Evolutionary conservation across 64 coral and sea anemone species (phyloP), one percentile per base, ranked within the genome.

Genomic region (Pocillopora damicornis): DNA sequence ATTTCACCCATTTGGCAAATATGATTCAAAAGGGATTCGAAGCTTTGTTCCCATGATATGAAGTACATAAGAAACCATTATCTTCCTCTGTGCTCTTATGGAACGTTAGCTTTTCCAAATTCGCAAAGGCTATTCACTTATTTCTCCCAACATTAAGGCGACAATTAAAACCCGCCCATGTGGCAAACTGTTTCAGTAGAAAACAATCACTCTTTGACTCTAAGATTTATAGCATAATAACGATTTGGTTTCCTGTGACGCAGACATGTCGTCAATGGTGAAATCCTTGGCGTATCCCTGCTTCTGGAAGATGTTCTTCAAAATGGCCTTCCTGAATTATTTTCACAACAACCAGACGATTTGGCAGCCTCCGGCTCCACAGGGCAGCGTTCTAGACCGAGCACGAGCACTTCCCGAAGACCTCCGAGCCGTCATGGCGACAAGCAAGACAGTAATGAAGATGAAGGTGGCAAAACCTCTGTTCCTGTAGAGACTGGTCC

Each of bases 191-290:
- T 30, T 30, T 30, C 30, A 30, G 30, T 30, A 30, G 30, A 30
- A 30, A 30, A 30, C 30, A 30, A 30, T 30, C 30, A 30, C 30
- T 79, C 4, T 35, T 79, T 18, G 23, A 37, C 10, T 63, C 1
- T 26, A 59, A 35, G 26, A 26, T 36, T 15, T 20, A 60, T 17
- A 56, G 13, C 30, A n/a, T 59, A 61, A 4, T 42, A 38, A 1
- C 62, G 56, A 42, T 5, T 79, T 20, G 76, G 14, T 57, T 76
- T 58, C 4, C 15, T 61, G 34, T 86, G 38, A 68, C 34, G 17
- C 90, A 98, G 96, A 67, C 96, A 98, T 75, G 96, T 98, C 30
- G 96, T 98, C 9, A 98, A 98, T 75, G 96, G 96, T 75, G 96
- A 98, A 91, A 95, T 98, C 61, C 93, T 98, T 8, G 96, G 96